These are phyloP conservation scores for Chitala chitala DNA, from an alignment of 2,113 vertebrate genomes.

Conservation along the genomic window DNA sequence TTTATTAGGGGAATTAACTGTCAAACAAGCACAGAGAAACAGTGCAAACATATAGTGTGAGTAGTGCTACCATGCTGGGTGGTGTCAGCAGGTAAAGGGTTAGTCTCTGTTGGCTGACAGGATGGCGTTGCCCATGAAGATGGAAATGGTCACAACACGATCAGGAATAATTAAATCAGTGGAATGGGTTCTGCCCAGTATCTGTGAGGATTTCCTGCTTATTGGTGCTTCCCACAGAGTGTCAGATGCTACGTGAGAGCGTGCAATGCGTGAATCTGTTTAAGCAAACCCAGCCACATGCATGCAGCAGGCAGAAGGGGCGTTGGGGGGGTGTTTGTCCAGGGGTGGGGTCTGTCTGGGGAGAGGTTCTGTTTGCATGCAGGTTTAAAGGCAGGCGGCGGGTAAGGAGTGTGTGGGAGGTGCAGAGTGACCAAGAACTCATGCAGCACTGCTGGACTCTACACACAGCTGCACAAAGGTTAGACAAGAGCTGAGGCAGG, in stretches of 20 bases:
- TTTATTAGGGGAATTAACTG: neutral
- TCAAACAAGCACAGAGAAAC: slow-evolving; percentile 2
- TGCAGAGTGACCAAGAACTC: no score
- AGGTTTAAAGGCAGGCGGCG: no score
- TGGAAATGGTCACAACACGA: slow-evolving; percentile 74
- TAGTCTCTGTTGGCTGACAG: slow-evolving; percentile 38
- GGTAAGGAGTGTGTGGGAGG: no score
- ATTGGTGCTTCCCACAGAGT: neutral
- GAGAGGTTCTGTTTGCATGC: no score
- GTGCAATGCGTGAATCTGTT: slow-evolving; percentile 2
- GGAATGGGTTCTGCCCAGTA: neutral
- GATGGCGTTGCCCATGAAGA: slow-evolving; percentile 60
- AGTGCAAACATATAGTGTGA: neutral
- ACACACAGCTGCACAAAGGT: no score
- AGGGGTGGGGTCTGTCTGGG: no score
- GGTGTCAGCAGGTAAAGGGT: slow-evolving; percentile 24
- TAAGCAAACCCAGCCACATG: neutral
- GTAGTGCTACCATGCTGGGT: slow-evolving; percentile 21
- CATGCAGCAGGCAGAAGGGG: neutral
- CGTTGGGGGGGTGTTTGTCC: neutral
- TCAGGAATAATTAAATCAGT: slow-evolving; percentile 42
- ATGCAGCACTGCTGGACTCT: no score
- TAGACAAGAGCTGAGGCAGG: no score
- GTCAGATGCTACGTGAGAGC: neutral
- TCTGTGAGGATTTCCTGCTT: neutral